Conservation (phyloP, 2,888 invertebrate genomes). For the Agrotis ipsilon region DNA sequence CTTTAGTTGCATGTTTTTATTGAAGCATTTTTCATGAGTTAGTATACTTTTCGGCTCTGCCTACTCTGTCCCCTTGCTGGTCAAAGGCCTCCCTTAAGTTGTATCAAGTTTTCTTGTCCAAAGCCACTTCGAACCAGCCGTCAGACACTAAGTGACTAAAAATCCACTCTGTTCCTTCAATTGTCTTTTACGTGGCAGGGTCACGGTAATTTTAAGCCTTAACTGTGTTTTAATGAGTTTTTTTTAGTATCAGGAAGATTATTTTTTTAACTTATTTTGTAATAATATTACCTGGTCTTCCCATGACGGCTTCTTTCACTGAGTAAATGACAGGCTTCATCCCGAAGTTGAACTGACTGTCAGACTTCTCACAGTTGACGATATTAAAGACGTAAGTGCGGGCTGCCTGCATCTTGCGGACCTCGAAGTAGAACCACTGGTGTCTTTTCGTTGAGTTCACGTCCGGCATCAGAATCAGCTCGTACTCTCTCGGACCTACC, state of each 20-base stretch:
- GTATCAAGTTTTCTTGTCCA: too few species aligned
- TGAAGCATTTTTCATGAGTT: too few species aligned
- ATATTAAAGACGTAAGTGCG: slow-evolving; percentile 95
- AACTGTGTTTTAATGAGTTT: too few species aligned
- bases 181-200: too few species aligned
- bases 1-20: background rate
- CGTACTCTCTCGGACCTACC: slow-evolving; percentile 95
- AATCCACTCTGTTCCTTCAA: too few species aligned
- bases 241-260: too few species aligned
- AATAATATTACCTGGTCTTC: slow-evolving; percentile 83
- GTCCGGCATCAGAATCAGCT: slow-evolving; percentile 95
- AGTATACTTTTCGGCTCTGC: too few species aligned
- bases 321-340: slow-evolving; percentile 97
- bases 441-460: slow-evolving; percentile 95
- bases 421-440: slow-evolving; percentile 98
- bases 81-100: too few species aligned
- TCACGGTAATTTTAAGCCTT: too few species aligned
- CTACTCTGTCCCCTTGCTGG: too few species aligned
- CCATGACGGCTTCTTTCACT: slow-evolving; percentile 93
- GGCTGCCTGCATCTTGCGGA: slow-evolving; percentile 94
- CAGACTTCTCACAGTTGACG: slow-evolving; percentile 96
- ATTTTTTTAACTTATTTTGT: background rate
- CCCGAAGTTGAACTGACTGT: slow-evolving; percentile 96
- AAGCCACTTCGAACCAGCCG: too few species aligned
- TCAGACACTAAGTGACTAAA: too few species aligned